Evolutionary conservation across 1,140 invertebrate species (phyloP), one percentile per base, ranked within the genome.

Genomic region (Drosophila santomea): DNA sequence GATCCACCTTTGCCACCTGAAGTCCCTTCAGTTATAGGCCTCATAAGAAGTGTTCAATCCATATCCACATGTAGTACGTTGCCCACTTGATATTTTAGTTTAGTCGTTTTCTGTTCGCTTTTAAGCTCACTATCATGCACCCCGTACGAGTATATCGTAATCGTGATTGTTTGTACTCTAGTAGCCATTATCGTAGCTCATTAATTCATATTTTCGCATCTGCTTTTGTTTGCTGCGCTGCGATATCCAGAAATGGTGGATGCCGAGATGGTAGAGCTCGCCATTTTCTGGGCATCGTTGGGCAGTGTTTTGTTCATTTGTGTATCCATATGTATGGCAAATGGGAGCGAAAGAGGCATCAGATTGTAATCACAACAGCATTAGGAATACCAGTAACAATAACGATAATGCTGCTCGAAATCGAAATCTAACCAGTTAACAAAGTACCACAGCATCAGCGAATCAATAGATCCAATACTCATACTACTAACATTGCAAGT

Each of bases 331-430:
- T 88, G 88, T 90, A 89, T 86, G 86, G 86, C 86, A 90, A 91
- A 90, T 91, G 90, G 90, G 90, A 91, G 90, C 82, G 90, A 91
- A 91, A 91, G 90, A 91, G 85, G 86, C 81, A 91, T 91, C 90
- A 91, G 90, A 91, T 91, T 86, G 74, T 86, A 86, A 86, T 88
- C 83, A 76, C 73, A 79, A 79, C 54, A 71, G 73, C 52, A 80
- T 66, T 57, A 76, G 77, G 25, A 80, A 61, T 67, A 74, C 55
- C 60, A 71, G 36, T 60, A 71, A 25, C 66, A 74, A 69, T 66
- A 77, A 69, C 60, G 54, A 59, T 56, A 64, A 44, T 56, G 55
- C 62, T 73, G 57, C 67, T 66, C 66, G 75, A 55, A 68, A 58
- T 60, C 66, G 75, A 55, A 68, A 58, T 56, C 57, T 60, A 73